These are phyloP conservation scores for Meliscaeva auricollis DNA, from an alignment of 2,888 invertebrate genomes.

Conservation along the genomic window DNA sequence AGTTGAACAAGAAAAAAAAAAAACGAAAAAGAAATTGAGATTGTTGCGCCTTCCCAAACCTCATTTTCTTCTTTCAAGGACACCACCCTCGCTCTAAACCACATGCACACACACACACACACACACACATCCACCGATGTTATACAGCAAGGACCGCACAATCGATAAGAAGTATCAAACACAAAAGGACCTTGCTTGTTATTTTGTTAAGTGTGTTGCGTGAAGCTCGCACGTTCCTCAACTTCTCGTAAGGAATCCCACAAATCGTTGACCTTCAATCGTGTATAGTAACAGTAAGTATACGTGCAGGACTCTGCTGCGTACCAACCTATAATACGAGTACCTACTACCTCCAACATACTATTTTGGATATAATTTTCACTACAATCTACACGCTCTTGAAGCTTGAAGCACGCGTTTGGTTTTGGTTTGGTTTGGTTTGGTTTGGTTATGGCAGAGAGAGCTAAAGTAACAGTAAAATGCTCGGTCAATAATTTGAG, in stretches of 20 bases:
- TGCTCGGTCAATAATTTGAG: slow-evolving; percentile 64
- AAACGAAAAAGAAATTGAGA: background rate
- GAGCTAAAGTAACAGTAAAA: slow-evolving; percentile 30
- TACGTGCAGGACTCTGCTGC: too few relatives aligned
- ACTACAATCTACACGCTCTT: background rate
- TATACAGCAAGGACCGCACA: slow-evolving; percentile 14
- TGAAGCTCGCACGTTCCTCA: slow-evolving; percentile 34
- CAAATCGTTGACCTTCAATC: slow-evolving; percentile 63
- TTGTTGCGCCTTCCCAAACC: slow-evolving; percentile 35
- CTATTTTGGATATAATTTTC: background rate
- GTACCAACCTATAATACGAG: background rate
- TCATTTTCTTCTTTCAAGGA: slow-evolving; percentile 22
- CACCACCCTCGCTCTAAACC: background rate
- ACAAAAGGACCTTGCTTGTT: slow-evolving; percentile 33
- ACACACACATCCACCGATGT: too few relatives aligned
- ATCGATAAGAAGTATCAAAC: slow-evolving; percentile 47
- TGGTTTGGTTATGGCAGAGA: background rate
- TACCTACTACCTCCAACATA: background rate
- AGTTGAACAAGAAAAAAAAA: background rate
- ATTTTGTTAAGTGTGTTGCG: slow-evolving; percentile 48
- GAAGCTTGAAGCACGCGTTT: background rate
- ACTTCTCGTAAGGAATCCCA: slow-evolving; percentile 42
- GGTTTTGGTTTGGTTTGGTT: background rate
- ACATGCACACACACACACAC: background rate
- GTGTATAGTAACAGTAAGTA: slow-evolving; percentile 6